Evolutionary conservation across 1,140 invertebrate genomes (phyloP).

Genomic region (Formica selysi): DNA sequence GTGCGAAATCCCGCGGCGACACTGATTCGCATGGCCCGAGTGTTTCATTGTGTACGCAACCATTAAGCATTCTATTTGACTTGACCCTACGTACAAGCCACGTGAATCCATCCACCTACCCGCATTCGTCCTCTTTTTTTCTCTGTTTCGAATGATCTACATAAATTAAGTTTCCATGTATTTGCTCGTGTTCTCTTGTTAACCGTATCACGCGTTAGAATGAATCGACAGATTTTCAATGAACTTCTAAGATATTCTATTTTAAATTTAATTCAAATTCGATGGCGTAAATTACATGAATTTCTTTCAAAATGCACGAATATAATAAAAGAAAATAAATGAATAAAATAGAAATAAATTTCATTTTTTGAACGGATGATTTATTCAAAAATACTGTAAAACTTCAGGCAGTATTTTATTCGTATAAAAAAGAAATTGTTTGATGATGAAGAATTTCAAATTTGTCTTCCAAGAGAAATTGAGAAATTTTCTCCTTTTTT

Average conservation of each 20-base stretch:
- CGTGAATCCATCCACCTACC: neutral
- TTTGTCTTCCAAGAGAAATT: neutral
- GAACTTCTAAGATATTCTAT: conserved; percentile 14
- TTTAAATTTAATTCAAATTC: conserved; percentile 15
- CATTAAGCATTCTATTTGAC: conserved; percentile 63
- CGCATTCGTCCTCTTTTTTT: conserved; percentile 1
- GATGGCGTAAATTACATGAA: neutral
- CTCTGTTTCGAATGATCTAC: conserved; percentile 32
- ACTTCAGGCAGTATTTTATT: neutral
- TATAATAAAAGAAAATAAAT: neutral
- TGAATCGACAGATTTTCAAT: conserved; percentile 45
- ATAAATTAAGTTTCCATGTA: conserved; percentile 57
- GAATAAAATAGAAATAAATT: neutral
- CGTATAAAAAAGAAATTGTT: neutral
- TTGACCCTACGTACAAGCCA: conserved; percentile 44
- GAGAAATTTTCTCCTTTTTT: neutral
- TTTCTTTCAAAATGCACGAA: neutral
- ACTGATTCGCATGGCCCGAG: conserved; percentile 58
- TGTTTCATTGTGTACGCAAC: conserved; percentile 59
- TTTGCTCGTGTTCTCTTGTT: conserved; percentile 31
- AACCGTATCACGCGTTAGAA: conserved; percentile 37
- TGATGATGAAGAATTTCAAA: neutral
- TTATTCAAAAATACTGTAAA: neutral
- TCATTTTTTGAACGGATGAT: neutral
- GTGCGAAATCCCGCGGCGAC: conserved; percentile 63